Conservation (phyloP, 2,888 invertebrate genomes). For the Lacanobia oleracea region DNA sequence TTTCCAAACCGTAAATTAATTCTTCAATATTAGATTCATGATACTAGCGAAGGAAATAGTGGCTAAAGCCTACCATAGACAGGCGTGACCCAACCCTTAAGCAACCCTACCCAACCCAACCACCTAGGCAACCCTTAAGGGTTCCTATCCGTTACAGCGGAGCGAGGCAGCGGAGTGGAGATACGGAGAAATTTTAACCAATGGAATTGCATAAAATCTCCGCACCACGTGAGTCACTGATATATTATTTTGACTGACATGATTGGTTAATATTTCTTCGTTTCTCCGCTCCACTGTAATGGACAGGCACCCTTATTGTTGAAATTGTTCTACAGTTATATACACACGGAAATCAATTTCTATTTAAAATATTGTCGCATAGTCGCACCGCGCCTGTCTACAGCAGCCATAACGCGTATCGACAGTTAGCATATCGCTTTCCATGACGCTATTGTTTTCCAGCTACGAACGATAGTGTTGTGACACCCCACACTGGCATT, state of each 20-base stretch:
- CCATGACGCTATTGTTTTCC: conserved; percentile 31
- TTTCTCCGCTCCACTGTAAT: too few species aligned
- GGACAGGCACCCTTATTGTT: not conserved
- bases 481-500: not conserved
- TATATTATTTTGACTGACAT: too few species aligned
- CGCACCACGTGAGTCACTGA: too few species aligned
- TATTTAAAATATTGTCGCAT: not conserved
- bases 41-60: not conserved
- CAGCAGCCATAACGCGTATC: not conserved
- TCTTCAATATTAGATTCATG: not conserved
- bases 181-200: too few species aligned
- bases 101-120: too few species aligned
- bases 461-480: conserved; percentile 1
- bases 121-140: too few species aligned
- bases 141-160: too few species aligned
- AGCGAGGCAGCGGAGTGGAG: too few species aligned
- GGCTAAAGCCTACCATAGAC: not conserved
- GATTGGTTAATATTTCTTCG: too few species aligned
- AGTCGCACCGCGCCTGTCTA: not conserved
- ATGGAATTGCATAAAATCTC: too few species aligned
- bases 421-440: conserved; percentile 6
- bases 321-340: not conserved
- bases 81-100: not conserved
- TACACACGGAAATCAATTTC: not conserved
- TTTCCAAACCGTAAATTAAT: not conserved